Base-by-base conservation (phyloP, 2,113 vertebrate species). In the Apodemus sylvaticus region DNA sequence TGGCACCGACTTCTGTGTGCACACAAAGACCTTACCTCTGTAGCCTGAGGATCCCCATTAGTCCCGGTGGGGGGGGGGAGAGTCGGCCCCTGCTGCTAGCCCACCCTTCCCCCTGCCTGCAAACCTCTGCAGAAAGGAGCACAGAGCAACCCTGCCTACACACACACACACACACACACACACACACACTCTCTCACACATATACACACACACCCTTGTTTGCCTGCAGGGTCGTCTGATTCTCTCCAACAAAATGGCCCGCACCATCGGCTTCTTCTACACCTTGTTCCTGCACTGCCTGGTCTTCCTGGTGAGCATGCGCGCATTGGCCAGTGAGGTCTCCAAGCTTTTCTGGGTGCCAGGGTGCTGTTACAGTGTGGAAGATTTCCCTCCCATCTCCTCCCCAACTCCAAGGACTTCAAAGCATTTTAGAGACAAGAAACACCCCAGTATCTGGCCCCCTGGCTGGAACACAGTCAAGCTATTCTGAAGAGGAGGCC, bases 221-320 rank as follows among this genome's bases (percentile, higher is more conserved):
- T 73, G 22, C 58, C 91, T 92, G 66, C 98, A 99, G 99, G 99
- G 99, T 0, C 98, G 99, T 24, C 98, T 99, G 96, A 99, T 99
- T 97, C 99, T 99, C 76, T 99, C 99, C 98, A 99, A 99, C 98
- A 99, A 99, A 97, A 98, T 98, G 51, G 99, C 99, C 1, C 99
- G 99, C n/a, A 99, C 99, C 22, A 58, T 99, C 8, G 99, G 99
- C 86, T 99, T 99, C 98, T 99, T 99, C 99, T 99, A 99, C 98
- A 99, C 99, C 0, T 98, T 99, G 45, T 97, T 99, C 89, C 99
- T 99, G 93, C 99, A 99, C 85, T 99, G 99, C 97, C 97, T 99
- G 79, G 99, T 99, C 96, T 99, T 99, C 97, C 98, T 99, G 98
- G 99, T 99, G 93, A 98, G 98, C 70, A 13, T 0, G 0, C 26